These are phyloP conservation scores for Thera britannica DNA, from an alignment of 2,888 invertebrate genomes.

Conservation along the genomic window DNA sequence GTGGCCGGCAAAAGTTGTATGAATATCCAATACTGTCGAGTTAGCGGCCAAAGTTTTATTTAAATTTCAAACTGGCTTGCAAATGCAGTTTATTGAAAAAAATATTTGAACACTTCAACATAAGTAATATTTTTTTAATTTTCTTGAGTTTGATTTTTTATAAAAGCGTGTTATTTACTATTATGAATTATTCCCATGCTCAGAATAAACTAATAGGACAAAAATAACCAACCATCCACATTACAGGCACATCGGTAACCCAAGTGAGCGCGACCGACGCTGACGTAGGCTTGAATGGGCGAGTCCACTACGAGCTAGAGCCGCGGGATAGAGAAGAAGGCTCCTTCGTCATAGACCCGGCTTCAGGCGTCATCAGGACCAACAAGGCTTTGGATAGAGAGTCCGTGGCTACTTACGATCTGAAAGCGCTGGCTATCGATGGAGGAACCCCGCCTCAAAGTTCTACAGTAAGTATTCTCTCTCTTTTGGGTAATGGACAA, in stretches of 20 bases:
- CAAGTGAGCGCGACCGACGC: conserved; percentile 93
- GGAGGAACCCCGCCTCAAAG: conserved; percentile 92
- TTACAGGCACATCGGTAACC: conserved; percentile 88
- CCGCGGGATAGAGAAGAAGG: conserved; percentile 92
- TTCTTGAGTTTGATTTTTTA: too few relatives aligned
- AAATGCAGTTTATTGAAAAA: too few relatives aligned
- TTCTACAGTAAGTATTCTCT: conserved; percentile 72
- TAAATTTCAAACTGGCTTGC: too few relatives aligned
- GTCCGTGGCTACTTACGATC: conserved; percentile 92
- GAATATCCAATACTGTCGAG: too few relatives aligned
- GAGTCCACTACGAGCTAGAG: conserved; percentile 91
- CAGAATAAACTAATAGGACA: too few relatives aligned
- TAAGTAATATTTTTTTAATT: too few relatives aligned
- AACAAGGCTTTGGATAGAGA: conserved; percentile 96
- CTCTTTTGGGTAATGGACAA: neutral
- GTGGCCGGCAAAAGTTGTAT: too few relatives aligned
- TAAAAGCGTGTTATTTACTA: too few relatives aligned
- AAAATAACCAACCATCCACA: too few relatives aligned
- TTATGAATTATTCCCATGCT: too few relatives aligned
- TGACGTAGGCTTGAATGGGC: conserved; percentile 94
- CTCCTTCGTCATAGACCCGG: conserved; percentile 96
- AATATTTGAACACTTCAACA: too few relatives aligned
- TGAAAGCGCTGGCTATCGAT: conserved; percentile 95
- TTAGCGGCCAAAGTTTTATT: too few relatives aligned
- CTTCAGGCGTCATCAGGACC: conserved; percentile 96